Base-by-base conservation (phyloP, 1,140 invertebrate species). In the Megathymus violae region DNA sequence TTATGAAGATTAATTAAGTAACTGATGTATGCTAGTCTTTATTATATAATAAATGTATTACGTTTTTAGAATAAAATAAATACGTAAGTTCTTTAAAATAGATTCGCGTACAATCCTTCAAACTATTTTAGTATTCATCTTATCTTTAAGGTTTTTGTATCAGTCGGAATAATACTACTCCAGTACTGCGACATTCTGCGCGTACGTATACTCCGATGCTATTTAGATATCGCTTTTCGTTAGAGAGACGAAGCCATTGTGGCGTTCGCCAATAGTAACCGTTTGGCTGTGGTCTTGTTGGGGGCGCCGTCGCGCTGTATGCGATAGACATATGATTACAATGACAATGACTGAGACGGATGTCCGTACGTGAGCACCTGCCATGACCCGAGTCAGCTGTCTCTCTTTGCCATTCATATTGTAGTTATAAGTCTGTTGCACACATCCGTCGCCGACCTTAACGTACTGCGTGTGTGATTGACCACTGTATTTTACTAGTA, bases 11-110 rank as follows among this genome's bases (percentile, higher is more conserved):
- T 22, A 78, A 78, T 74, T 80, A 83, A 78, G 65, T 76, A 76
- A 78, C 78, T 85, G 81, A 81, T 78, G 72, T 88, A 88, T 88
- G 83, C 85, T 88, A 88, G 85, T 88, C 85, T 86, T 76, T 82
- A 84, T 79, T 80, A 85, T 78, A 76, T 72, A 68, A 78, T 81
- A 77, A 80, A 80, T 79, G 76, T 82, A 83, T 85, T 80, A 76
- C 72, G 65, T 71, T 76, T 47, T 82, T 76, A 82, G 81, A 71
- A 62, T 80, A 76, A 78, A 76, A 76, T 76, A 84, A 74, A 80
- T 84, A 85, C 80, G 83, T 88, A 88, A 84, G 82, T 83, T 78
- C 69, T 80, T 69, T 82, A 69, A 65, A 71, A 72, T 82, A 82
- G 69, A 71, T 74, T 75, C 71, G 74, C 73, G 76, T 80, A 83